These are phyloP conservation scores for Chionis minor DNA, from an alignment of 2,113 vertebrate genomes.

Conservation along the genomic window DNA sequence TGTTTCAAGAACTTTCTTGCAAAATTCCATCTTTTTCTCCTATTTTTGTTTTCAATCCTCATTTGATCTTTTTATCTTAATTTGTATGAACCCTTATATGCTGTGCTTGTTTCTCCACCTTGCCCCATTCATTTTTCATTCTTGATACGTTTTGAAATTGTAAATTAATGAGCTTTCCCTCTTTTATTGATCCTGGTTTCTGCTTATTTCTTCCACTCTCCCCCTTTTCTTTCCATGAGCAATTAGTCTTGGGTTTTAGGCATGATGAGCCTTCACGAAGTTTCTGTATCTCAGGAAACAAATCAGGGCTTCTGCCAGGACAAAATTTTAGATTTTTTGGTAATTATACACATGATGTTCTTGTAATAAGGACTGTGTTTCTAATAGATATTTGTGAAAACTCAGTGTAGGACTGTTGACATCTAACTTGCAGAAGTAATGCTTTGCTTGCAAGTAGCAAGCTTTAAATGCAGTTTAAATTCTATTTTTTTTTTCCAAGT, in stretches of 20 bases:
- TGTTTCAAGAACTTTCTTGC: background rate
- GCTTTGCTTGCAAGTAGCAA: background rate
- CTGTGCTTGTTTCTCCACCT: background rate
- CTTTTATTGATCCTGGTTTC: background rate
- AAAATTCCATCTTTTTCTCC: background rate
- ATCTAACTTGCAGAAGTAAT: background rate
- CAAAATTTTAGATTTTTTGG: background rate
- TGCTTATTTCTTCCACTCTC: background rate
- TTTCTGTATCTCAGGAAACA: background rate
- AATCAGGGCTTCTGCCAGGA: background rate
- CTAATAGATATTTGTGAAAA: background rate
- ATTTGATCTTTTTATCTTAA: background rate
- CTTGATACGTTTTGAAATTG: background rate
- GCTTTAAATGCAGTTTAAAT: background rate
- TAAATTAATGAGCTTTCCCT: background rate
- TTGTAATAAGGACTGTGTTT: background rate
- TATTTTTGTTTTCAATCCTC: background rate
- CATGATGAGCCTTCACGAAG: background rate
- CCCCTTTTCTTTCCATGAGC: background rate
- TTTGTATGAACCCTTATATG: background rate
- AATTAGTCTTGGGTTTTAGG: background rate
- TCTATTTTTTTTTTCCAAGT: background rate
- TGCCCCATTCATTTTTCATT: background rate
- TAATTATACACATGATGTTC: rapidly evolving
- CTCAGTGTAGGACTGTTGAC: background rate